Base-by-base conservation (phyloP, 2,888 invertebrate genomes). In the Nyleta sp. region DNA sequence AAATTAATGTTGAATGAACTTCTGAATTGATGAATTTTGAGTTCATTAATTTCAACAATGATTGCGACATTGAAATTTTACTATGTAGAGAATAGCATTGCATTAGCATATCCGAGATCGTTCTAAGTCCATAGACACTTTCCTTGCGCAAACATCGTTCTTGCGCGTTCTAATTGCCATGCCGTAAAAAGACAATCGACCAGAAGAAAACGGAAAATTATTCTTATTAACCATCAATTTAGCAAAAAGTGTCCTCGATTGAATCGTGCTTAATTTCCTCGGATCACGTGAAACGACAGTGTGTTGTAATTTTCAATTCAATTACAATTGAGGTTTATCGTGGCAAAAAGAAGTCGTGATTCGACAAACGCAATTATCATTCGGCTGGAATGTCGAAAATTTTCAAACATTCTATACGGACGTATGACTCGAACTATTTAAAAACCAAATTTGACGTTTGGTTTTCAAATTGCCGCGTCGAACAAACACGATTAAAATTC, bases 101-200 rank as follows among this genome's bases (percentile, higher is more conserved):
- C 55, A 48, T 72, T 71, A 38, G 31, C 35, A 48, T 53, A 22
- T 55, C 46, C 38, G 35, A 53, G 62, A 55, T 62, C 55, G 62
- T 62, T 55, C 62, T 55, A 62, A 72, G 71, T 72, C 71, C 71
- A 48, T 48, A 68, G 24, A 33, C 52, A 35, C 60, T 71, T 71
- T 71, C 53, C 60, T 72, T 64, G 52, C 65, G 22, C 52, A 52
- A 67, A 59, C 52, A 31, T 42, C 20, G 38, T 72, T 64, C 64
- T 64, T 38, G 38, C 40, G 38, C 52, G 73, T 73, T 67, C 73
- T 73, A 65, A 73, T 73, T 73, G 52, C 44, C 65, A 15, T 35
- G 42, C 24, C 8, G 38, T 52, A 75, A 75, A 75, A 68, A 75
- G 59, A 28, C 40, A 59, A 72, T 42, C 64, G 28, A 40, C 31